A percentile compares a stretch with the other conserved stretches of the same genome.
phyloP scores from a whole-genome alignment of 2,888 invertebrate species.

The Melangyna quadrimaculata region DNA sequence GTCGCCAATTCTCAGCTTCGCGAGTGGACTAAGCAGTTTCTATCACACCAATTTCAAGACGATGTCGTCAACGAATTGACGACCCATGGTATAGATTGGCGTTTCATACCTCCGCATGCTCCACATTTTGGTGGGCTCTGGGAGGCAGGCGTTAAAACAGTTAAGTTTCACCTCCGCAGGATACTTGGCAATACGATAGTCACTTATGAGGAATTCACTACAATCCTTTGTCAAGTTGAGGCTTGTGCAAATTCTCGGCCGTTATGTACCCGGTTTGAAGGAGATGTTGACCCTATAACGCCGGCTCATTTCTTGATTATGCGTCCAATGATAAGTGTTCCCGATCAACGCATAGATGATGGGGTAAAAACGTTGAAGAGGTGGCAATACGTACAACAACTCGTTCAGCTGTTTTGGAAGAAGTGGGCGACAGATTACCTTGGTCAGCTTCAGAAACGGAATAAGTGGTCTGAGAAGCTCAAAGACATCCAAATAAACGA shows the following conservation, averaged over 20 bases:
- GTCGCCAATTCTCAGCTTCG: neutral
- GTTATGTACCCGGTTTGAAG: conserved; percentile 67
- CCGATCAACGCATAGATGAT: neutral
- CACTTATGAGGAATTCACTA: conserved; percentile 75
- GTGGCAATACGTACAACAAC: conserved; percentile 13
- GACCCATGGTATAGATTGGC: conserved; percentile 73
- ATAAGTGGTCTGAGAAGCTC: conserved; percentile 29
- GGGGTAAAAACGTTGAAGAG: neutral
- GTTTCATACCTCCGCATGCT: conserved; percentile 75
- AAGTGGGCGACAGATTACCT: conserved; percentile 57
- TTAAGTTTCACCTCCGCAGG: conserved; percentile 60
- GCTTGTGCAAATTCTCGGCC: conserved; percentile 75
- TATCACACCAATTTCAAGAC: neutral
- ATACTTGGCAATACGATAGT: conserved; percentile 72
- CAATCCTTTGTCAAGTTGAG: conserved; percentile 75
- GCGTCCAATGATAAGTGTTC: conserved; percentile 43
- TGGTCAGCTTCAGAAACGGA: conserved; percentile 41
- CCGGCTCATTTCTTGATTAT: conserved; percentile 69
- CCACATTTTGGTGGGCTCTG: conserved; percentile 77
- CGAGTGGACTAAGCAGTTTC: neutral
- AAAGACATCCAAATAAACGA: conserved; percentile 45
- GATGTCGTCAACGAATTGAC: neutral
- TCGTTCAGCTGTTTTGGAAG: conserved; percentile 60
- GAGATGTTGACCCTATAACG: conserved; percentile 62
- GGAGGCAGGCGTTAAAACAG: conserved; percentile 64